Evolutionary conservation across 2,113 vertebrate species (phyloP), one percentile per base, ranked within the genome.

Genomic region (Hyperoodon ampullatus): DNA sequence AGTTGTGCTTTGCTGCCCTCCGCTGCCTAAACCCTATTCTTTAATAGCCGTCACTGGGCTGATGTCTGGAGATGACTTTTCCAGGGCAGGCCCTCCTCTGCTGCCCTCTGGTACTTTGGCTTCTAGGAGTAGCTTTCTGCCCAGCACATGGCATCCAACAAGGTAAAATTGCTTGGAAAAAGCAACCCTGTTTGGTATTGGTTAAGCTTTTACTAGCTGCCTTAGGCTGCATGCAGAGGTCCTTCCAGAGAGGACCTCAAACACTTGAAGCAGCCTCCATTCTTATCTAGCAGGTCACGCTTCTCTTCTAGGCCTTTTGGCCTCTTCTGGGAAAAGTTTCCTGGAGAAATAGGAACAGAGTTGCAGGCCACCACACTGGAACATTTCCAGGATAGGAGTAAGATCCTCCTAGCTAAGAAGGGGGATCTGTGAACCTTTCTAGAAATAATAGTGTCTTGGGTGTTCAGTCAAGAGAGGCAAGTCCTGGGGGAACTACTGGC

Each of bases 331-430:
- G 15, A 82, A n/a, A 7, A 16, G 39, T 65, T 91, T 94, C 71
- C 74, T 96, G 10, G 80, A 96, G 35, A 92, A 93, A 85, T 19
- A 80, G 30, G 47, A 86, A 81, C 8, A 93, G 77, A 91, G 53
- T 47, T 89, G 28, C 24, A 26, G 47, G 42, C n/a, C 66, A 74
- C 33, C 35, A 47, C 1, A 18, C 15, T 28, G 55, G 44, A 88
- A 55, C 2, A 18, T 65, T 87, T 28, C 26, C 15, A 50, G 50
- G 33, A 78, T 5, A 66, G 47, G 28, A 83, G 18, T 35, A 30
- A 24, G 53, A 24, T 65, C 6, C 80, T 66, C 35, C 39, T 47
- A 84, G 75, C 39, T 87, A 86, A 93, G 28, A 9, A 63, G 9
- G 42, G 15, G 42, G 26, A 4, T 44, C 14, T 70, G 47, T 35